Base-by-base conservation (phyloP, 2,797 vertebrate genomes). In the Hylomyscus alleni region DNA sequence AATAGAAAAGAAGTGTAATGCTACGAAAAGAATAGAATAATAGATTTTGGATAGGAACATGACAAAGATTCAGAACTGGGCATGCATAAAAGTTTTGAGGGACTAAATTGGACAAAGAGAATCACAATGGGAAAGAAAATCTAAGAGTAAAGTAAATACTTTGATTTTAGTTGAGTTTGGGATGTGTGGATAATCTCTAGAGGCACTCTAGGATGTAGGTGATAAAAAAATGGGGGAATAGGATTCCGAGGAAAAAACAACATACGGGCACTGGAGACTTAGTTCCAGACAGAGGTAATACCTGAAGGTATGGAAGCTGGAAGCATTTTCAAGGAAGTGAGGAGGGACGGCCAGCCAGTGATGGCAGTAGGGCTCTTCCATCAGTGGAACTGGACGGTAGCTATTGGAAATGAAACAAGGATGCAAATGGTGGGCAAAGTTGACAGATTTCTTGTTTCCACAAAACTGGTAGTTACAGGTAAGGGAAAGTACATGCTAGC, bases 1-100 rank as follows among this genome's bases (percentile, higher is more conserved):
- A 85, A 93, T 34, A 95, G 34, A 77, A 80, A 95, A n/a, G 15
- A 95, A 96, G 91, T 73, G 6, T 69, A 91, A 89, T 73, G 1
- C 9, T 69, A 78, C 19, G 12, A 20, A 37, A 58, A 84, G 31
- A 50, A 84, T 62, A 65, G 4, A 14, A 20, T 69, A 47, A 34
- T 34, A 58, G 9, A n/a, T 26, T 40, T 81, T 93, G 44, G 31
- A 69, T 2, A 75, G 4, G 67, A 89, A 85, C 0, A 89, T 93
- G 60, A 69, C 20, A 82, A 22, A 83, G 20, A 80, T 78, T 91
- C 56, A 81, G 47, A 97, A 24, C 3, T 94, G 80, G 17, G 3
- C 40, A 31, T 84, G 3, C 37, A 52, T 69, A 60, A 77, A 84
- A 58, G 37, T 56, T 67, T 8, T 69, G 24, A 44, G 47, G 52